Base-by-base conservation (phyloP, 1,140 invertebrate species). In the Triops cancriformis region DNA sequence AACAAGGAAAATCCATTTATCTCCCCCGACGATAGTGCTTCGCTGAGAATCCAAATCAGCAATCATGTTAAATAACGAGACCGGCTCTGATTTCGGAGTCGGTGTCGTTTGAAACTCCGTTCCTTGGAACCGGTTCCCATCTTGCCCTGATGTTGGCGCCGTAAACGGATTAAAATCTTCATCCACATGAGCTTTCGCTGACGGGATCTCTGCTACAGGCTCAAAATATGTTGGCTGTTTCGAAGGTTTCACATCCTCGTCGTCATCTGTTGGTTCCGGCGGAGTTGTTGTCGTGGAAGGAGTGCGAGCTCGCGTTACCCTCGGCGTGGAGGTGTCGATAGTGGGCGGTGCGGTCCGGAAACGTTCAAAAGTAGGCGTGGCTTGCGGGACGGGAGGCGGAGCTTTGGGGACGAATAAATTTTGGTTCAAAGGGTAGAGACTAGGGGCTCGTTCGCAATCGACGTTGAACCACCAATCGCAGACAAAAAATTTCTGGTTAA, bases 381-480 rank as follows among this genome's bases (percentile, higher is more conserved):
- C 27, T 26, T 41, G 73, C 18, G 73, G 73, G 18, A 26, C 37
- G 26, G n/a, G 18, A 31, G 74, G 74, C 37, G 23, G 18, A n/a
- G 18, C 37, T 76, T 76, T 75, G 28, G 73, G 41, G 14, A 72
- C 43, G 26, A 79, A 78, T 27, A 73, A 11, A 73, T 79, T 76
- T 27, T 75, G 84, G 79, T 87, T 87, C 6, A 86, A 80, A 0
- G 83, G 83, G 81, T 87, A 88, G 74, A 85, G 84, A 37, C 84
- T 82, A 37, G 82, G 78, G 3, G 87, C 84, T 27, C 84, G 80
- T 23, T 82, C 82, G 79, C 87, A 88, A 72, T 85, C 85, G 45
- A 88, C 86, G 74, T 87, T 86, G 82, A 87, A 88, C 87, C 87
- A 88, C 88, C 88, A 88, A 81, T 88, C 87, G 80, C 88, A 88